Evolutionary conservation across 2,888 invertebrate species (phyloP).

Genomic region (Pseudococcus jackbeardsleyi): DNA sequence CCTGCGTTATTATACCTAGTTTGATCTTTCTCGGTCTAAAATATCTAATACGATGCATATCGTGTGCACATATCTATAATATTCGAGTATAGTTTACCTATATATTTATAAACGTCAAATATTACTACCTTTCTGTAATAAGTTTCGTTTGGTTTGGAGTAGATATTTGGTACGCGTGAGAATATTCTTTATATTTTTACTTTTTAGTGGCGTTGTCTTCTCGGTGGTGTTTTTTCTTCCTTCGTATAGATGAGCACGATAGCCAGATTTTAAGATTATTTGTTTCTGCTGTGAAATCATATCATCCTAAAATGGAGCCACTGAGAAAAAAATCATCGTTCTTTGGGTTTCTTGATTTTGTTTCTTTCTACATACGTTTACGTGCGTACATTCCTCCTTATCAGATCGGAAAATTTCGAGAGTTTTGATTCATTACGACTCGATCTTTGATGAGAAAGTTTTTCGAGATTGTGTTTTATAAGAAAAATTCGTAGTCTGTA

Average conservation of each 20-base stretch:
- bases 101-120: conserved; percentile 3
- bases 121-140: not conserved
- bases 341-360: no score
- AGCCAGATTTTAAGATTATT: not conserved
- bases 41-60: not conserved
- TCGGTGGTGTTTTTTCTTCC: not conserved
- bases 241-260: not conserved
- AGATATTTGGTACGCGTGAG: not conserved
- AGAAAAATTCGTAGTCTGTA: no score
- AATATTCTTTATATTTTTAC: not conserved
- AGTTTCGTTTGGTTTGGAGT: not conserved
- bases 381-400: no score
- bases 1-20: not conserved
- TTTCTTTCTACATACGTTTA: no score
- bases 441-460: no score
- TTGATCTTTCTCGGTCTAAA: not conserved
- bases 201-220: not conserved
- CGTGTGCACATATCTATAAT: conserved; percentile 1
- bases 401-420: no score
- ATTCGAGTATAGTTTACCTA: conserved; percentile 10
- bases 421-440: no score
- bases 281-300: no score
- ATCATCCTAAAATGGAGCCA: no score
- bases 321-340: no score
- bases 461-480: no score